Conservation (phyloP, 2,888 invertebrate genomes). For the Nephrotoma appendiculata region DNA sequence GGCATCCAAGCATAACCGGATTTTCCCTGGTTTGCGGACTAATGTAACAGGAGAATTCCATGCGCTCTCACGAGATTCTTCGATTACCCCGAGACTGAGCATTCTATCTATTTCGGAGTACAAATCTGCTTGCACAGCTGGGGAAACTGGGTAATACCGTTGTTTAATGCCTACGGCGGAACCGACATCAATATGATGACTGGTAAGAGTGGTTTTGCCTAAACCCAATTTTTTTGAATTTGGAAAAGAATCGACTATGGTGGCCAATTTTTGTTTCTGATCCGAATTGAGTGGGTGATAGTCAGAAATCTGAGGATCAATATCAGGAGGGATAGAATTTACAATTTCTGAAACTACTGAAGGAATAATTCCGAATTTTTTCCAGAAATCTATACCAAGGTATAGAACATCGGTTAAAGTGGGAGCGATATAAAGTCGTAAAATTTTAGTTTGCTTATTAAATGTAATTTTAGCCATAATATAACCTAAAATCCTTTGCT, state of each 20-base stretch:
- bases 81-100: not conserved
- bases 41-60: too few species aligned
- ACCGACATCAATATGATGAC: conserved; percentile 12
- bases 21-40: too few species aligned
- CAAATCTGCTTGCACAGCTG: conserved; percentile 11
- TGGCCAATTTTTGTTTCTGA: not conserved
- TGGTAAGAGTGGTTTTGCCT: conserved; percentile 10
- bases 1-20: too few species aligned
- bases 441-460: not conserved
- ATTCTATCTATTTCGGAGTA: conserved; percentile 18
- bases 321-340: not conserved
- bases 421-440: not conserved
- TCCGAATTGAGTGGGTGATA: not conserved
- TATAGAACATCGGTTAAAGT: not conserved
- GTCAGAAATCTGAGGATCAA: not conserved
- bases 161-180: conserved; percentile 11
- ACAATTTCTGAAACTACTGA: not conserved
- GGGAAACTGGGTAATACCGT: conserved; percentile 13
- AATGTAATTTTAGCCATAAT: not conserved
- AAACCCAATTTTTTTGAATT: not conserved
- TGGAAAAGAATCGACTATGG: not conserved
- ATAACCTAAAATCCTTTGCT: not conserved
- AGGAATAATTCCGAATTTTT: not conserved
- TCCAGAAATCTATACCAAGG: not conserved
- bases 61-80: not conserved